phyloP scores from a whole-genome alignment of 2,797 vertebrate genomes.

The Sternarchorhynchus goeldii region DNA sequence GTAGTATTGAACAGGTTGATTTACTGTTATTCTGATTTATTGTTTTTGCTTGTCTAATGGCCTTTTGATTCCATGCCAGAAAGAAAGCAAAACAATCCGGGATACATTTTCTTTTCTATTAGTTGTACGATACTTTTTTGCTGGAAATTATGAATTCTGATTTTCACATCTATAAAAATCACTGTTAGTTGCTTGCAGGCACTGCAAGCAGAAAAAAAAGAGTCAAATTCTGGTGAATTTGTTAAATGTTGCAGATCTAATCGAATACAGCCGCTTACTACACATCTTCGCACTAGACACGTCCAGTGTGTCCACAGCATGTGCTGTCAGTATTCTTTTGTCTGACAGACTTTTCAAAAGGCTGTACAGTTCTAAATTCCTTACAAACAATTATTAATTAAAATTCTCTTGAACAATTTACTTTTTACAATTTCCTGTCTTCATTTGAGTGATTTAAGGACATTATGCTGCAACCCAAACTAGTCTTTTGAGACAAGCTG shows the following conservation, averaged over 20 bases:
- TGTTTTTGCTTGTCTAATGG: neutral
- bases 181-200: no score
- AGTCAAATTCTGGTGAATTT: no score
- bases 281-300: neutral
- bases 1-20: neutral
- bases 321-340: slow-evolving; percentile 14
- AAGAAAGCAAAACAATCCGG: neutral
- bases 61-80: neutral
- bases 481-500: slow-evolving; percentile 38
- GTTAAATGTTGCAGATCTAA: no score
- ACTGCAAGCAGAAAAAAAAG: no score
- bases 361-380: slow-evolving; percentile 8
- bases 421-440: slow-evolving; percentile 1
- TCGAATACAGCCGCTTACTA: neutral
- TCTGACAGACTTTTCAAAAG: neutral
- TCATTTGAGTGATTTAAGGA: slow-evolving; percentile 51
- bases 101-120: no score
- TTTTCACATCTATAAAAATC: no score
- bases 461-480: slow-evolving; percentile 41
- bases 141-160: no score
- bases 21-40: neutral
- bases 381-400: slow-evolving; percentile 18
- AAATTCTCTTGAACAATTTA: slow-evolving; percentile 13
- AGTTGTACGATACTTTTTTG: no score
- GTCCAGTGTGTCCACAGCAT: neutral